Percentiles rank a stretch among this genome's conserved stretches.
phyloP scores from a whole-genome alignment of 37 sponge, comb jelly and placozoan species.

The Chondrosia reniformis region DNA sequence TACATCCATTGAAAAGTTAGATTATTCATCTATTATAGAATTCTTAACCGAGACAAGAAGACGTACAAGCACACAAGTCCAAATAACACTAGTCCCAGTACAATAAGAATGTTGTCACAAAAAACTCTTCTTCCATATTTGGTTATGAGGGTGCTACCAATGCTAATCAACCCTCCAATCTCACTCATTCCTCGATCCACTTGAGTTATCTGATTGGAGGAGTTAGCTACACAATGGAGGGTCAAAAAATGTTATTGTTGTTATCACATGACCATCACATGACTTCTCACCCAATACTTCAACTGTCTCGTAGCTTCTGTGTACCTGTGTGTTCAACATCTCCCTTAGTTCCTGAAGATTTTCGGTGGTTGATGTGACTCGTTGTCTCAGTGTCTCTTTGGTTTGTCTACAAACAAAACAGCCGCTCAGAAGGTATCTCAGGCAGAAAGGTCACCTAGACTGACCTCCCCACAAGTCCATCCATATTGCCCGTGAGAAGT shows the following conservation, averaged over 20 bases:
- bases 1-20: too few species aligned
- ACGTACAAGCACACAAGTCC: not conserved
- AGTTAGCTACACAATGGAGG: too few species aligned
- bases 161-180: not conserved
- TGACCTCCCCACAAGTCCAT: not conserved
- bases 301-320: not conserved
- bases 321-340: not conserved
- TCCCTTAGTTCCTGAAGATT: not conserved
- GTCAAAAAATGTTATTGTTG: too few species aligned
- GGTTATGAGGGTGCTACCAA: constrained; percentile 9
- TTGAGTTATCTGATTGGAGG: not conserved
- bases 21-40: not conserved
- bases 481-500: not conserved
- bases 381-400: not conserved
- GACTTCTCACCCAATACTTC: constrained; percentile 8
- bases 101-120: constrained; percentile 17
- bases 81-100: not conserved
- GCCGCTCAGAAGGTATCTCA: not conserved
- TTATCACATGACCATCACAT: not conserved
- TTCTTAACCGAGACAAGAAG: not conserved
- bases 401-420: not conserved
- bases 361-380: not conserved
- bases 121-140: constrained; percentile 21
- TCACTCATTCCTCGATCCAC: not conserved
- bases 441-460: not conserved